These are phyloP conservation scores for Anguilla anguilla DNA, from an alignment of 2,797 vertebrate species.

Conservation along the genomic window DNA sequence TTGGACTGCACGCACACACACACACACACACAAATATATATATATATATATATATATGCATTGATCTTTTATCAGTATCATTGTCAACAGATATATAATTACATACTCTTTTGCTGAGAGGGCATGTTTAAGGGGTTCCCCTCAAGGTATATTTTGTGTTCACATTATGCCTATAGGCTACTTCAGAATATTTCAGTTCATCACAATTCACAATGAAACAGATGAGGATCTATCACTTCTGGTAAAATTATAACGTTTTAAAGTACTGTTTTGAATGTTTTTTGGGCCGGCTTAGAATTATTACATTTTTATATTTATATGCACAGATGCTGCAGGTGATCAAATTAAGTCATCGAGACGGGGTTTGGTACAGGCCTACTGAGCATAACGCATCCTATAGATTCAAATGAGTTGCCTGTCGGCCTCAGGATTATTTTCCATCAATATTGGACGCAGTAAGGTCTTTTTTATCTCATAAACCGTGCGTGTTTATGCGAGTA, in stretches of 20 bases:
- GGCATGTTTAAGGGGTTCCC: not conserved
- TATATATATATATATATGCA: not conserved
- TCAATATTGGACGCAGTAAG: not conserved
- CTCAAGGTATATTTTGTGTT: not conserved
- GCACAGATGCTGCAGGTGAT: not conserved
- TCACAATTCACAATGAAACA: not conserved
- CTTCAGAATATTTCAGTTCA: not conserved
- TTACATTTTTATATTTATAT: not conserved
- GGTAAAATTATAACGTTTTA: not conserved
- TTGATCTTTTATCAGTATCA: not conserved
- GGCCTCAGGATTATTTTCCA: not conserved
- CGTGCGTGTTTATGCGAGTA: not conserved
- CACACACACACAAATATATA: not conserved
- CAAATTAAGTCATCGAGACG: not conserved
- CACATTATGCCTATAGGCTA: not conserved
- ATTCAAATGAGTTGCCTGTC: not conserved
- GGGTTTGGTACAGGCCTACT: not conserved
- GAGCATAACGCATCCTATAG: not conserved
- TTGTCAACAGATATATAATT: not conserved
- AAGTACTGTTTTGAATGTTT: not conserved
- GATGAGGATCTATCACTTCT: not conserved
- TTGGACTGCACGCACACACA: too few relatives aligned
- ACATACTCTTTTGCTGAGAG: not conserved
- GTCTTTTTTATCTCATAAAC: not conserved
- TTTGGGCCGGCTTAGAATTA: not conserved